Percentiles rank a stretch among this genome's conserved stretches.
Evolutionary conservation across 2,797 vertebrate species (phyloP).

Genomic region (Acrocephalus scirpaceus): DNA sequence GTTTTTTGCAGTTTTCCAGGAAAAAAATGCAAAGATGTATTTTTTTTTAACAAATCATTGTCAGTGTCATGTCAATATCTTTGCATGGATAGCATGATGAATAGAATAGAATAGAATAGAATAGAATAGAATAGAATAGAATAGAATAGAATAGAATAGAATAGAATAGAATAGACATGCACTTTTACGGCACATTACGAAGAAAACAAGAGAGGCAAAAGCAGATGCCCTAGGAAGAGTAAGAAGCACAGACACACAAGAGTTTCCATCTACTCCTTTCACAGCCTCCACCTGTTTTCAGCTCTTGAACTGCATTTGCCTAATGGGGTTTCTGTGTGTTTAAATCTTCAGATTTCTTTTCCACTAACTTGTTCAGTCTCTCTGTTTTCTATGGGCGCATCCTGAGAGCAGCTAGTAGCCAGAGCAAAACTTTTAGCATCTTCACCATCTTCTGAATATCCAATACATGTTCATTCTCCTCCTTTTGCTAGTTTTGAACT

Average conservation of each 20-base stretch:
- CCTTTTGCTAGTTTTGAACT: not conserved
- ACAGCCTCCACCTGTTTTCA: not conserved
- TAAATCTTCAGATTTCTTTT: not conserved
- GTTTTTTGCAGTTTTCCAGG: not conserved
- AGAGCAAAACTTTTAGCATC: not conserved
- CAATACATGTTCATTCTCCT: not conserved
- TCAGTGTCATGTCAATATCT: not conserved
- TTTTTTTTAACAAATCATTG: not conserved
- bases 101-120: not conserved
- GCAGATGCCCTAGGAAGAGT: not conserved
- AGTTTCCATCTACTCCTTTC: not conserved
- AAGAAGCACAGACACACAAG: not conserved
- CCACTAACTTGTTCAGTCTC: not conserved
- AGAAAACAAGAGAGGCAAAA: not conserved
- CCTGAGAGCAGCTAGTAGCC: too few species aligned
- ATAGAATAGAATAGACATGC: not conserved
- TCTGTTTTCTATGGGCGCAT: too few species aligned
- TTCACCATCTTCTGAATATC: not conserved
- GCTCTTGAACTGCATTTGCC: not conserved
- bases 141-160: not conserved
- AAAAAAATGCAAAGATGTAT: not conserved
- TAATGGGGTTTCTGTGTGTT: not conserved
- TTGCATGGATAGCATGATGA: not conserved
- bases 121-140: not conserved
- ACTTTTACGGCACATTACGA: not conserved